Evolutionary conservation across 2,797 vertebrate genomes (phyloP), one percentile per base, ranked within the genome.

Genomic region (Phoxinus dragarum): DNA sequence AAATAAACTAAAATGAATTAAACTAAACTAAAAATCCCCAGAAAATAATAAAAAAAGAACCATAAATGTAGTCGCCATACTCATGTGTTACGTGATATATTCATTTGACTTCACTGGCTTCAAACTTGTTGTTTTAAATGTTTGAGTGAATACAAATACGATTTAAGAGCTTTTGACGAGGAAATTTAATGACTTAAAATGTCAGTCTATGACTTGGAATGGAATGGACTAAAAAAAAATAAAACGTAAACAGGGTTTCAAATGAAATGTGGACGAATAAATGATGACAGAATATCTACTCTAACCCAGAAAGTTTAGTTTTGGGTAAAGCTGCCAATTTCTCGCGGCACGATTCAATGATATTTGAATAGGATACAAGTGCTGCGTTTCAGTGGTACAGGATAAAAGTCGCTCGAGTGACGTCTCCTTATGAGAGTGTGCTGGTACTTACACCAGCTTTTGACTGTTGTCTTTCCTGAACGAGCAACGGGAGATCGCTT

Each of bases 381-480:
- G 42, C 40, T n/a, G n/a, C n/a, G 6, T 76, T 76, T 42, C 3
- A 12, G 31, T 69, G 64, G 73, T 59, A 52, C 38, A 49, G 49
- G 61, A 66, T 49, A 17, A 52, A 36, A 78, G 38, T 79, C 27
- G 8, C 75, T 47, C 8, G 9, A 84, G 27, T 71, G 38, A 78
- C 12, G 75, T 78, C 23, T 38, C 11, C 27, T 79, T 69, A 56
- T 17, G 31, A 78, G 42, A 38, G 56, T 47, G 19, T 47, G 75
- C 67, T 23, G 36, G 38, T 71, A 84, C 82, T 69, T 19, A 34
- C 7, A 17, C 49, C 16, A 52, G 75, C 61, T 40, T 36, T 86
- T 75, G 72, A 82, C 68, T 84, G 87, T 86, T 88, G 77, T 84
- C 77, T 76, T 81, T 80, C 84, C 87, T 66, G 54, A 23, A 44